Evolutionary conservation across 2,113 vertebrate species (phyloP).

Genomic region (Mesembrinibis cayennensis): DNA sequence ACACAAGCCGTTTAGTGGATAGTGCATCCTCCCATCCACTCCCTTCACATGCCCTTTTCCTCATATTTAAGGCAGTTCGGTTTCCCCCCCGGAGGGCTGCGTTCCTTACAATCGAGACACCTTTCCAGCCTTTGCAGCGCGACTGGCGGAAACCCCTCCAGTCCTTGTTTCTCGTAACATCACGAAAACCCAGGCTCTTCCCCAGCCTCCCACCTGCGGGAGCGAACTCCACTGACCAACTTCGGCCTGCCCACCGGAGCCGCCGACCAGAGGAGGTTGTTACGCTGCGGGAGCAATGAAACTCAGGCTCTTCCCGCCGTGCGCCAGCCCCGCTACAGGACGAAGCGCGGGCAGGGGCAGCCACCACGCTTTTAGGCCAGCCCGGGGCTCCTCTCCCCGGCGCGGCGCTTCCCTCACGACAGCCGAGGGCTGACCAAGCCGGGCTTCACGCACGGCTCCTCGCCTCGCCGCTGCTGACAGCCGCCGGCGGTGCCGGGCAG

Average conservation of each 20-base stretch:
- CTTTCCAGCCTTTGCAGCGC: background rate
- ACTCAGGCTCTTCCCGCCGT: background rate
- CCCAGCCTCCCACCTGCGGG: background rate
- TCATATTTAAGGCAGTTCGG: background rate
- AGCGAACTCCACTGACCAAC: fast-evolving
- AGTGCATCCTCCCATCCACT: background rate
- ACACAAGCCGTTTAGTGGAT: too few species aligned
- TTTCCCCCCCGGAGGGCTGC: background rate
- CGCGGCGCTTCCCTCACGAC: background rate
- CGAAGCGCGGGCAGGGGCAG: background rate
- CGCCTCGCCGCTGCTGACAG: fast-evolving
- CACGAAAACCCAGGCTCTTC: background rate
- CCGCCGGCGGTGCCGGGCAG: too few species aligned
- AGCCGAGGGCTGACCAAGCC: background rate
- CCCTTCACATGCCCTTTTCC: background rate
- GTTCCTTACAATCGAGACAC: background rate
- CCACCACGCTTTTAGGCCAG: fast-evolving
- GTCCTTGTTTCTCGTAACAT: background rate
- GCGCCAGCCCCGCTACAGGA: background rate
- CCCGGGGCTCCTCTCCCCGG: background rate
- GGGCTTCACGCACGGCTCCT: background rate
- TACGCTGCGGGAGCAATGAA: background rate
- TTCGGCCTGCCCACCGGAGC: background rate
- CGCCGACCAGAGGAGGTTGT: background rate
- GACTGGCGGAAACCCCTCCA: background rate